phyloP scores from a whole-genome alignment of 2,888 invertebrate species.

The Papilio protenor region DNA sequence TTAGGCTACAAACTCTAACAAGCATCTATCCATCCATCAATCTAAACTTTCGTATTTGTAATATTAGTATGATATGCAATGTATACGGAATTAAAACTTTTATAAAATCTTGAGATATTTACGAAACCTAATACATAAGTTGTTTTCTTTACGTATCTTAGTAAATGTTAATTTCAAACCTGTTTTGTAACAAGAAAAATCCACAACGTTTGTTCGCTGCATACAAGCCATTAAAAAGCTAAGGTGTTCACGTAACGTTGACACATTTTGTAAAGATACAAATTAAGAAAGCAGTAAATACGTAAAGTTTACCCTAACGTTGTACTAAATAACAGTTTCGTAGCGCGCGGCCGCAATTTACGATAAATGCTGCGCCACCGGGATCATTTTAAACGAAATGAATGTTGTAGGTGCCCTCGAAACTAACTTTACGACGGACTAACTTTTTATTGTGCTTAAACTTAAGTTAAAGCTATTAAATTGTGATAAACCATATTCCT shows the following conservation, averaged over 20 bases:
- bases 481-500: constrained; percentile 12
- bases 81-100: too few relatives aligned
- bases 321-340: constrained; percentile 36
- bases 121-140: too few relatives aligned
- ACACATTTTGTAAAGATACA: constrained; percentile 25
- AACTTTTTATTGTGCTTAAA: constrained; percentile 31
- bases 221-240: not conserved
- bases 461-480: constrained; percentile 23
- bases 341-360: constrained; percentile 38
- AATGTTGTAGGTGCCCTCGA: constrained; percentile 39
- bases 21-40: too few relatives aligned
- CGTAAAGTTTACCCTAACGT: constrained; percentile 36
- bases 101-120: too few relatives aligned
- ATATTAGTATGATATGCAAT: too few relatives aligned
- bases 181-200: not conserved
- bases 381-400: constrained; percentile 39
- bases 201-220: not conserved
- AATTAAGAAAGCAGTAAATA: constrained; percentile 41
- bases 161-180: too few relatives aligned
- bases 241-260: constrained; percentile 15
- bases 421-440: constrained; percentile 36
- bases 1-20: too few relatives aligned
- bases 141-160: too few relatives aligned
- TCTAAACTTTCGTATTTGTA: too few relatives aligned
- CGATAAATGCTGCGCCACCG: constrained; percentile 39